Evolutionary conservation across 2,113 vertebrate genomes (phyloP).

Genomic region (Pygoscelis antarcticus): DNA sequence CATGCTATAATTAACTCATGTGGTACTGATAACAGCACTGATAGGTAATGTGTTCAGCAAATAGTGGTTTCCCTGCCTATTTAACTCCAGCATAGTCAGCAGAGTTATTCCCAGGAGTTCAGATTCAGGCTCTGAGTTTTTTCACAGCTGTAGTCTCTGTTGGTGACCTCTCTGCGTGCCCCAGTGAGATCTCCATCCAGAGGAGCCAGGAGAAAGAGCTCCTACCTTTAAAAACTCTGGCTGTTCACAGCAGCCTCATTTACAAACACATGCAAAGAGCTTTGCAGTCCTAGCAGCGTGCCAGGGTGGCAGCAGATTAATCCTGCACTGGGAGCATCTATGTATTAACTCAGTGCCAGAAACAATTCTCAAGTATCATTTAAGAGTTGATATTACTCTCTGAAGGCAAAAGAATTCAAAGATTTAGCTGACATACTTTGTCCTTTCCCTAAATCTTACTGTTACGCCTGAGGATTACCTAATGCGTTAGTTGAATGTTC

Average conservation of each 20-base stretch:
- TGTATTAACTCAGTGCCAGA: neutral
- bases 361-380: neutral
- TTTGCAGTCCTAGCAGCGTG: neutral
- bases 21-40: neutral
- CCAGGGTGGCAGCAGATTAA: neutral
- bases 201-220: neutral
- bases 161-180: neutral
- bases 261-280: neutral
- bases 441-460: neutral
- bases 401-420: neutral
- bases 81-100: neutral
- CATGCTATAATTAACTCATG: fast-evolving
- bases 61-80: neutral
- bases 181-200: neutral
- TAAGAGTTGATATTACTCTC: neutral
- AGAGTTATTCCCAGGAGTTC: neutral
- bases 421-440: neutral
- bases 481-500: neutral
- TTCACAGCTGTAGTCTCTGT: neutral
- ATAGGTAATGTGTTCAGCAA: neutral
- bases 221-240: neutral
- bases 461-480: neutral
- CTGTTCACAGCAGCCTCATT: neutral
- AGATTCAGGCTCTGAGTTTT: neutral
- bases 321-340: neutral